phyloP scores from a whole-genome alignment of 2,888 invertebrate species.

The Scaptodrosophila latifasciaeformis region DNA sequence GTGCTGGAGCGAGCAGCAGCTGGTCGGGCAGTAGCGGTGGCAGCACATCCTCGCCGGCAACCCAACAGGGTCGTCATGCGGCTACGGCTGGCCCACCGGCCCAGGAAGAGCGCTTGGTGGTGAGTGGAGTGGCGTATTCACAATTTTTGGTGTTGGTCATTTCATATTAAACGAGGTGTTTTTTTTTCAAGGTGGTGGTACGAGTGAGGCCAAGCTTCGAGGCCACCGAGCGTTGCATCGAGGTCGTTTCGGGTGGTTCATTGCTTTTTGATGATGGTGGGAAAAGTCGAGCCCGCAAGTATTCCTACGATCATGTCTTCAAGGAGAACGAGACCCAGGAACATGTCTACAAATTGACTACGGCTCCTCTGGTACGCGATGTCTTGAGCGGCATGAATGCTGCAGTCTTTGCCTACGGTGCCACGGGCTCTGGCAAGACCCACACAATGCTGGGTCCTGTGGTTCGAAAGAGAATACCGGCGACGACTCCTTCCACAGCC shows the following conservation, averaged over 20 bases:
- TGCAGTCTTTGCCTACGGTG: slow-evolving; percentile 92
- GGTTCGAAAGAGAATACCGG: slow-evolving; percentile 68
- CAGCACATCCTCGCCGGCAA: slow-evolving; percentile 61
- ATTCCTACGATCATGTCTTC: slow-evolving; percentile 92
- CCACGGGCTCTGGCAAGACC: slow-evolving; percentile 75
- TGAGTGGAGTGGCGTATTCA: slow-evolving; percentile 40
- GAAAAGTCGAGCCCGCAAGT: slow-evolving; percentile 85
- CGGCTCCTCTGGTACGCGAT: slow-evolving; percentile 88
- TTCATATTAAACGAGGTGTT: too few relatives aligned
- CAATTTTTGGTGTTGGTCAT: too few relatives aligned
- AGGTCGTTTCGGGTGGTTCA: slow-evolving; percentile 74
- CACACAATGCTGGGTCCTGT: slow-evolving; percentile 75
- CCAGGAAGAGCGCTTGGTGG: slow-evolving; percentile 74
- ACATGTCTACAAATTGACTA: slow-evolving; percentile 90
- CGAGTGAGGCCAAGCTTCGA: slow-evolving; percentile 92
- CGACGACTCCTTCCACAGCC: slow-evolving; percentile 39
- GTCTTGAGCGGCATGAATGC: slow-evolving; percentile 93
- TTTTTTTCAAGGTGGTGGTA: slow-evolving; percentile 83
- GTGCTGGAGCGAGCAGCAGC: slow-evolving; percentile 53
- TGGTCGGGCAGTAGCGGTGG: slow-evolving; percentile 74
- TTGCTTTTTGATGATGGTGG: slow-evolving; percentile 75
- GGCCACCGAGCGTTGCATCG: slow-evolving; percentile 76
- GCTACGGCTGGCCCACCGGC: slow-evolving; percentile 52
- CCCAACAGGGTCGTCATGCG: slow-evolving; percentile 59
- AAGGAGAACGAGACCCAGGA: slow-evolving; percentile 88